Evolutionary conservation across 2,888 invertebrate genomes (phyloP).

Genomic region (Phyto melanocephala): DNA sequence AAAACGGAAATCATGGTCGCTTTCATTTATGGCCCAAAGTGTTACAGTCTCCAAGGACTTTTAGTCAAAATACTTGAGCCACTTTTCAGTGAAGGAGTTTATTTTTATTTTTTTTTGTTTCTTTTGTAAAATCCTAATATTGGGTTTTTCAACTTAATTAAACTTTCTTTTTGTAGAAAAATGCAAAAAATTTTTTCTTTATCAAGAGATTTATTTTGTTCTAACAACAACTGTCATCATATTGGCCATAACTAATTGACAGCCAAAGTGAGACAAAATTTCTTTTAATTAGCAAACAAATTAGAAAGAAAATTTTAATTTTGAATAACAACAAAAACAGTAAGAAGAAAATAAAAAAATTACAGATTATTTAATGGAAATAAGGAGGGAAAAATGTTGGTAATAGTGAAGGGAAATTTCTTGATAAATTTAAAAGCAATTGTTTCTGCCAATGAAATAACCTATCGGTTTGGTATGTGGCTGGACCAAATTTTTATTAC

Average conservation of each 20-base stretch:
- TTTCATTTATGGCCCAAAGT: conserved; percentile 56
- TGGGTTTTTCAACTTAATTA: conserved; percentile 68
- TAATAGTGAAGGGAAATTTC: too few relatives aligned
- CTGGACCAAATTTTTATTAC: too few relatives aligned
- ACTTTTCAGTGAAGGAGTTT: conserved; percentile 56
- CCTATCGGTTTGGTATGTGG: too few relatives aligned
- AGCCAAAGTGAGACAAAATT: conserved; percentile 67
- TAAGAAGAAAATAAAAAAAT: background rate
- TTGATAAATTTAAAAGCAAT: too few relatives aligned
- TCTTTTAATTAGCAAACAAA: conserved; percentile 66
- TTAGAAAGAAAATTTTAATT: conserved; percentile 34
- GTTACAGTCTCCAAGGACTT: conserved; percentile 66
- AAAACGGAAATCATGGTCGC: conserved; percentile 56
- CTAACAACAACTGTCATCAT: conserved; percentile 67
- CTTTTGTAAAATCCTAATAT: conserved; percentile 12
- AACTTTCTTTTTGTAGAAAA: conserved; percentile 54
- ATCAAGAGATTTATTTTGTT: conserved; percentile 30
- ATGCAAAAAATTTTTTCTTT: conserved; percentile 4
- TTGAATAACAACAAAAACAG: background rate
- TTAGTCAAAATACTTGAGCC: conserved; percentile 60
- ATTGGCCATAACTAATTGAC: conserved; percentile 68
- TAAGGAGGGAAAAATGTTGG: too few relatives aligned
- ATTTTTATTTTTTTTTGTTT: background rate
- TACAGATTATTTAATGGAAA: background rate
- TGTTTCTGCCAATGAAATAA: too few relatives aligned